These are phyloP conservation scores for Hippocampus abdominalis DNA, from an alignment of 2,113 vertebrate genomes.

Conservation along the genomic window DNA sequence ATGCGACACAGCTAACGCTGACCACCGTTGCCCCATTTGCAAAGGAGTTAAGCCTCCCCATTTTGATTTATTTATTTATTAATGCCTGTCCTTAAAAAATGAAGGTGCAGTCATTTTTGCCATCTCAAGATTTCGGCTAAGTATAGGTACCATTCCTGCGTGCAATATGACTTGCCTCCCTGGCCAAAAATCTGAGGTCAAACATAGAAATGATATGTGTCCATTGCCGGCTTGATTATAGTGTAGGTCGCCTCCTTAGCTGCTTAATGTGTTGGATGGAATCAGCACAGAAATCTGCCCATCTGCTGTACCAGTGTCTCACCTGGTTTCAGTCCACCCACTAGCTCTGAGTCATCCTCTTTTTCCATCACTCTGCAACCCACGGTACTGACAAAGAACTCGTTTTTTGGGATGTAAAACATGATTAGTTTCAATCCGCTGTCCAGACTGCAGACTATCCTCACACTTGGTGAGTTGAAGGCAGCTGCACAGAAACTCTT, in stretches of 20 bases:
- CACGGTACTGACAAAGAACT: conserved; percentile 51
- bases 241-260: conserved; percentile 19
- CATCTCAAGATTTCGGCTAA: too few relatives aligned
- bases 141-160: too few relatives aligned
- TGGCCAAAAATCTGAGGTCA: background rate
- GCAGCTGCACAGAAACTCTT: conserved; percentile 39
- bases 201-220: background rate
- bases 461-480: conserved; percentile 32
- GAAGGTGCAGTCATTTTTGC: too few relatives aligned
- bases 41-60: too few relatives aligned
- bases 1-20: too few relatives aligned
- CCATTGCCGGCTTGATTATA: background rate
- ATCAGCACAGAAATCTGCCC: conserved; percentile 35
- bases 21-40: too few relatives aligned
- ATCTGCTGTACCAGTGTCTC: conserved; percentile 57
- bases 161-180: background rate
- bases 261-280: conserved; percentile 31
- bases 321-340: conserved; percentile 65
- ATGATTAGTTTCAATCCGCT: conserved; percentile 27
- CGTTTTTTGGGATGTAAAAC: background rate
- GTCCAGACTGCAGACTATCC: conserved; percentile 43
- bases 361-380: conserved; percentile 50
- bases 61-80: too few relatives aligned
- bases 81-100: too few relatives aligned
- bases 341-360: conserved; percentile 57